Percentiles rank a stretch among this genome's conserved stretches.
These are phyloP conservation scores for Azemiops feae DNA, from an alignment of 2,113 vertebrate genomes.

Conservation along the genomic window DNA sequence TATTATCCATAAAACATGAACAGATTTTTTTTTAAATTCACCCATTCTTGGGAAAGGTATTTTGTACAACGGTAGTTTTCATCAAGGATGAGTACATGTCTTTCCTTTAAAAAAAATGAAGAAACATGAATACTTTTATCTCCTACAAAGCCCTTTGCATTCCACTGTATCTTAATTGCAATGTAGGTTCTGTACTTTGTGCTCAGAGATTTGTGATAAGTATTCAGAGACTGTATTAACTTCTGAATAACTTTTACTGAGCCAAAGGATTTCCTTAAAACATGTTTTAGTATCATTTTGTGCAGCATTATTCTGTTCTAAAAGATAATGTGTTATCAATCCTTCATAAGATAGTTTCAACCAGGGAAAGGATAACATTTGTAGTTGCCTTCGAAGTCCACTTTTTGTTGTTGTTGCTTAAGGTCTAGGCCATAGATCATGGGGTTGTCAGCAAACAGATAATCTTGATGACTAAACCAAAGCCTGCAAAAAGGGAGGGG, in stretches of 20 bases:
- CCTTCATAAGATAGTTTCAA: constrained; percentile 68
- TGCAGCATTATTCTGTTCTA: constrained; percentile 71
- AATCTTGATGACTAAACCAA: constrained; percentile 70
- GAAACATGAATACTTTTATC: constrained; percentile 63
- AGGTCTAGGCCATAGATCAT: constrained; percentile 65
- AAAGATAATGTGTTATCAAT: constrained; percentile 77
- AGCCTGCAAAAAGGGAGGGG: constrained; percentile 32
- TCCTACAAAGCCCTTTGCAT: constrained; percentile 68
- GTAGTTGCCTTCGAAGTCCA: constrained; percentile 54
- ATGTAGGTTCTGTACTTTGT: constrained; percentile 78
- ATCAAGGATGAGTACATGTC: constrained; percentile 65
- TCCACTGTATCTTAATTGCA: constrained; percentile 74
- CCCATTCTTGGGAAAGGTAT: constrained; percentile 30
- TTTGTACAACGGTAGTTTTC: constrained; percentile 44
- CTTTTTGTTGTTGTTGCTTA: constrained; percentile 40
- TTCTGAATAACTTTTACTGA: constrained; percentile 73
- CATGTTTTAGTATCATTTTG: constrained; percentile 71
- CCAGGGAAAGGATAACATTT: constrained; percentile 64
- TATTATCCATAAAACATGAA: not conserved
- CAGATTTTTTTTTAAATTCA: not conserved
- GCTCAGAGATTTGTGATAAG: constrained; percentile 78
- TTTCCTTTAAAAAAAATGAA: constrained; percentile 25
- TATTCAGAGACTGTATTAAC: constrained; percentile 75
- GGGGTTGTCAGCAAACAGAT: constrained; percentile 67
- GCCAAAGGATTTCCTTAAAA: constrained; percentile 65